phyloP scores from a whole-genome alignment of 2,113 vertebrate genomes.

The Pagrus major region DNA sequence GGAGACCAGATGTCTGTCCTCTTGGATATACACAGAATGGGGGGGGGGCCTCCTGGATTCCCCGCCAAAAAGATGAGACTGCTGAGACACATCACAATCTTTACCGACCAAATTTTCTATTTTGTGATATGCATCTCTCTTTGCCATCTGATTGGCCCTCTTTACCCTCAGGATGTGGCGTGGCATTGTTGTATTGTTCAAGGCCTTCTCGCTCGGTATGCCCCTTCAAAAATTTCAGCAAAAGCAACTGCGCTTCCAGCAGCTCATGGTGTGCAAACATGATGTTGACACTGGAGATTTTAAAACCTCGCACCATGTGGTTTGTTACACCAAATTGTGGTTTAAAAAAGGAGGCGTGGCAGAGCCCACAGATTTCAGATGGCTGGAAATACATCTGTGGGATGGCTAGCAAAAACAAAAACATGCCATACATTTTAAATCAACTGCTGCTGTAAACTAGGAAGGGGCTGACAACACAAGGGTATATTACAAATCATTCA shows the following conservation, averaged over 20 bases:
- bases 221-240: background rate
- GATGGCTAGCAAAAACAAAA: conserved; percentile 18
- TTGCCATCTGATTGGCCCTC: background rate
- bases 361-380: conserved; percentile 22
- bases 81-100: background rate
- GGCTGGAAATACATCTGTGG: conserved; percentile 42
- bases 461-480: background rate
- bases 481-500: background rate
- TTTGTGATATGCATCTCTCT: background rate
- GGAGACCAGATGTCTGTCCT: conserved; percentile 78
- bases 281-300: conserved; percentile 19
- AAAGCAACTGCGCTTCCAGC: conserved; percentile 1
- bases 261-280: background rate
- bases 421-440: conserved; percentile 21
- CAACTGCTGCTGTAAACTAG: background rate
- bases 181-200: background rate
- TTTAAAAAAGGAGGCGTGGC: conserved; percentile 18
- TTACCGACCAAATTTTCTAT: conserved; percentile 9
- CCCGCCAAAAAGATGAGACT: conserved; percentile 35
- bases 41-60: conserved; percentile 19
- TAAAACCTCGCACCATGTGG: conserved; percentile 1
- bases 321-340: conserved; percentile 23
- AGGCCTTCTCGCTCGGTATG: background rate
- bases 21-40: conserved; percentile 49
- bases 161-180: background rate